Evolutionary conservation across 2,113 vertebrate species (phyloP).

Genomic region (Ranitomeya imitator): DNA sequence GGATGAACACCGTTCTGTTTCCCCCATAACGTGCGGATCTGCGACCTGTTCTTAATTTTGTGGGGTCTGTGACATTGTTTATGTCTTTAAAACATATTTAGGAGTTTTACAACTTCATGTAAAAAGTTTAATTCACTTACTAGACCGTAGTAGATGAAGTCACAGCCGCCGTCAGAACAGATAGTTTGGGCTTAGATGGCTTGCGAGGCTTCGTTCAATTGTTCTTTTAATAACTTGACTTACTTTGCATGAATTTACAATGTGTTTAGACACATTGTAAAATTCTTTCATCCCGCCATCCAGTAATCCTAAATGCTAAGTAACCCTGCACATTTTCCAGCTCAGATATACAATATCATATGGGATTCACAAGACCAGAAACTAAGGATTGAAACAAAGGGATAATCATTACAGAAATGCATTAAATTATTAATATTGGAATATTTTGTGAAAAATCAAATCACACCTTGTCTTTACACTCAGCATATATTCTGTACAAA

Average conservation of each 20-base stretch:
- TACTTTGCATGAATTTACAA: not conserved
- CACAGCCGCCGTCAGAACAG: not conserved
- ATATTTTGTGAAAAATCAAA: too few species aligned
- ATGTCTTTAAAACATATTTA: not conserved
- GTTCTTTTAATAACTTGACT: not conserved
- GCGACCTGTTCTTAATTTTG: slow-evolving; percentile 21
- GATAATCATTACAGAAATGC: not conserved
- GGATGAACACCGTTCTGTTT: not conserved
- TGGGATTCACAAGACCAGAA: not conserved
- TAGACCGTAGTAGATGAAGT: not conserved
- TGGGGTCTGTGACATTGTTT: slow-evolving; percentile 12
- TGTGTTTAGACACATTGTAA: not conserved
- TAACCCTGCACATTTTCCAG: not conserved
- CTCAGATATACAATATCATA: not conserved
- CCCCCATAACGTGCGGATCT: not conserved
- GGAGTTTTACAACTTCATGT: not conserved
- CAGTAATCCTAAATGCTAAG: not conserved
- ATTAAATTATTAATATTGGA: too few species aligned
- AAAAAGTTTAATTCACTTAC: not conserved
- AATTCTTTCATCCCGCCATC: not conserved
- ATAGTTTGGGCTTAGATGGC: not conserved
- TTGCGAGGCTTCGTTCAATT: not conserved
- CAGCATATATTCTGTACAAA: too few species aligned
- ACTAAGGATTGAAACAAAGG: not conserved
- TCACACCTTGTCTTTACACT: too few species aligned